Evolutionary conservation across 2,888 invertebrate species (phyloP), one percentile per base, ranked within the genome.

Genomic region (Prenolepis imparis): DNA sequence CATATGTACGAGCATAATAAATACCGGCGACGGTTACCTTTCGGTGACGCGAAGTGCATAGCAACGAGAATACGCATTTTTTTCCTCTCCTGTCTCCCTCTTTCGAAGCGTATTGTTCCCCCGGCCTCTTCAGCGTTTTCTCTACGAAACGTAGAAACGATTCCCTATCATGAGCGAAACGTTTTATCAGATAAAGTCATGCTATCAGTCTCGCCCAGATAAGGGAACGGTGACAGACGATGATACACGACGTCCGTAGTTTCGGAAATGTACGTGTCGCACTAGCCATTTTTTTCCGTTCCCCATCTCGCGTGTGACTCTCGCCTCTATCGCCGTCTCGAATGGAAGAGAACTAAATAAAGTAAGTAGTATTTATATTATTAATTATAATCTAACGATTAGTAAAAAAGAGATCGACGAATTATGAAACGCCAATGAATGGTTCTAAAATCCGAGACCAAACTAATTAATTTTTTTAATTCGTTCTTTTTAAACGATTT

Each of bases 131-230:
- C n/a, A 63, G 41, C 64, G 55, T 81, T 84, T 68, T 67, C 59
- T 82, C 84, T 52, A 48, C 41, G 59, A 41, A 63, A 70, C 61
- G 82, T 80, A 77, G 74, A 73, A 81, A 78, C 70, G 81, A 61
- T 68, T 84, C 84, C 84, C 80, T 87, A 89, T 88, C 91, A 75
- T 67, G 41, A 63, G 67, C 61, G 28, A 70, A 55, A 55, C 82
- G 66, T 84, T 88, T 89, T 88, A 91, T 91, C 91, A 90, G 90
- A 90, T 90, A 90, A 90, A 87, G 86, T 86, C 89, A 78, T 78
- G 91, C 88, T 91, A 91, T 89, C 89, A 86, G 88, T 89, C 89
- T 89, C 88, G 84, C 74, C n/a, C 70, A 91, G 90, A 91, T 91
- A 91, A 91, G 86, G 68, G 83, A 89, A 86, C 89, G 88, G 87